These are phyloP conservation scores for Digitonthophagus gazella DNA, from an alignment of 2,888 invertebrate genomes.

Conservation along the genomic window DNA sequence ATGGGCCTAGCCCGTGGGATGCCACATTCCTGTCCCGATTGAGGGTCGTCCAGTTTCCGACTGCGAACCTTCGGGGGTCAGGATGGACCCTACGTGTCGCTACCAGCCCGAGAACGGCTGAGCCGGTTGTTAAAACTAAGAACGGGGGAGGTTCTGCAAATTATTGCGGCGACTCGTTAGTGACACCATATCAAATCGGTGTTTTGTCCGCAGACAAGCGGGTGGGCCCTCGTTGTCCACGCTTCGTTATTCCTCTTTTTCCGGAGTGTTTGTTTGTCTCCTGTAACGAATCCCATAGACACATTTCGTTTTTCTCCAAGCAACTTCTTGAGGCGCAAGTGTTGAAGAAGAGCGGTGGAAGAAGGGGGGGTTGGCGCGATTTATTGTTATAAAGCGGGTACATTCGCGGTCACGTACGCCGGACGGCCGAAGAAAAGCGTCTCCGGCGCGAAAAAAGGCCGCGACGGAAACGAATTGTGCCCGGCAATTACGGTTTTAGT, in stretches of 20 bases:
- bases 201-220: not conserved
- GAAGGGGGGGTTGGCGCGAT: slow-evolving; percentile 27
- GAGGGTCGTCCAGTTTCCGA: not conserved
- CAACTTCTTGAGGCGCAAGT: slow-evolving; percentile 5
- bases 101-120: not conserved
- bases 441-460: slow-evolving; percentile 27
- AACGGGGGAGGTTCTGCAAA: not conserved
- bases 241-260: not conserved
- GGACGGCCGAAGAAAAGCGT: slow-evolving; percentile 9
- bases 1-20: not conserved
- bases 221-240: not conserved
- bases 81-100: not conserved
- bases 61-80: not conserved
- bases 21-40: not conserved
- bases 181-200: not conserved
- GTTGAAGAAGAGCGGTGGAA: slow-evolving; percentile 20
- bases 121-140: not conserved
- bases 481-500: slow-evolving; percentile 30
- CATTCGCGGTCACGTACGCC: slow-evolving; percentile 49
- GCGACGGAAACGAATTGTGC: slow-evolving; percentile 45
- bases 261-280: slow-evolving; percentile 14
- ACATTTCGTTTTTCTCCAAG: slow-evolving; percentile 24
- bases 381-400: slow-evolving; percentile 49
- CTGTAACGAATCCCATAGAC: slow-evolving; percentile 42
- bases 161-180: not conserved